Evolutionary conservation across 1,140 invertebrate genomes (phyloP).

Genomic region (Forficula auricularia): DNA sequence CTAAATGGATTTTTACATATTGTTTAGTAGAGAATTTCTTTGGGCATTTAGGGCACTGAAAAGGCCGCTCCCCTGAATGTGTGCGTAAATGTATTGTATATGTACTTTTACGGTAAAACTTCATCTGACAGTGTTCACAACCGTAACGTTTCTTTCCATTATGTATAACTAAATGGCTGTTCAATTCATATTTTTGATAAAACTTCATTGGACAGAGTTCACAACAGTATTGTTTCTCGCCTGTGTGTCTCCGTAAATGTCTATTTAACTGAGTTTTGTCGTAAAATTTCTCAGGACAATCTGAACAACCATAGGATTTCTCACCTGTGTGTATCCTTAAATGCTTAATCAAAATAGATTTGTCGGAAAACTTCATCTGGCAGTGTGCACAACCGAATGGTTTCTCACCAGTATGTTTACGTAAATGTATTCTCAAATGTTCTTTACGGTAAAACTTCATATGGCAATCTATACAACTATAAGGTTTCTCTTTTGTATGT

Average conservation of each 20-base stretch:
- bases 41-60: slow-evolving; percentile 4
- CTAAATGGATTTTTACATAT: slow-evolving; percentile 8
- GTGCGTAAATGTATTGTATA: background rate
- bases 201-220: slow-evolving; percentile 12
- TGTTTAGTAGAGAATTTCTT: slow-evolving; percentile 8
- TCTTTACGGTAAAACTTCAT: background rate
- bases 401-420: slow-evolving; percentile 1
- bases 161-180: slow-evolving; percentile 9
- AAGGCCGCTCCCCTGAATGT: slow-evolving; percentile 8
- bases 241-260: background rate
- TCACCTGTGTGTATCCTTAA: background rate
- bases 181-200: slow-evolving; percentile 3
- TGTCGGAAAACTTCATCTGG: background rate
- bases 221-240: slow-evolving; percentile 5
- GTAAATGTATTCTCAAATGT: background rate
- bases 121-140: background rate
- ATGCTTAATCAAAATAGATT: background rate
- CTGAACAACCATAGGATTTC: background rate
- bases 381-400: slow-evolving; percentile 1
- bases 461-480: background rate
- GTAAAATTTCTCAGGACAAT: background rate
- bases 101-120: background rate
- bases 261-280: background rate
- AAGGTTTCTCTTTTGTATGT: slow-evolving; percentile 2
- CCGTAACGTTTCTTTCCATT: slow-evolving; percentile 9